Evolutionary conservation across 2,113 vertebrate species (phyloP), one percentile per base, ranked within the genome.

Genomic region (Carollia perspicillata): DNA sequence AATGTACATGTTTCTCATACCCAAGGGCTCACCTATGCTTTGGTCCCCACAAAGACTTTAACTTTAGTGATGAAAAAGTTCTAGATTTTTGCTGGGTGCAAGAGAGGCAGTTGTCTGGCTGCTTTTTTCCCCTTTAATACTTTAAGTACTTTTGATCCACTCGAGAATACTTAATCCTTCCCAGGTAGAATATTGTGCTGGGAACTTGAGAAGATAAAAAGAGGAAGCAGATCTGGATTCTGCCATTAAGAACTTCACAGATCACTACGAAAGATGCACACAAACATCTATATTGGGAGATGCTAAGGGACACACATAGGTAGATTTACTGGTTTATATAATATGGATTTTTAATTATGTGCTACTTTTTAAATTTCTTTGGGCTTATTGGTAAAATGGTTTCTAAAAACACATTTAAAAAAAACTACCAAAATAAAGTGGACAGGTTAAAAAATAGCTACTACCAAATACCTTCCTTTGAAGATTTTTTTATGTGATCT

Each of bases 111-210:
- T 60, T 85, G 8, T 86, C 49, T 83, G 26, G 3, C 80, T 83
- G 13, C 2, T 3, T 28, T 30, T 60, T 58, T 69, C 17, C 0
- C 1, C 1, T 16, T 66, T 47, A 84, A 75, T 69, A 58, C 11
- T 55, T 74, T 17, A 79, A 78, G 6, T 44, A 37, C 23, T 87
- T 77, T 65, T 14, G 3, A 71, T 79, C 18, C 8, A 63, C 75
- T 96, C 63, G 78, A 92, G 49, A 95, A 17, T 93, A 55, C 1
- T 89, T 85, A 89, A 47, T 81, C 47, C 18, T 96, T n/a, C 74
- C n/a, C 69, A 28, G 35, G 18, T 71, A 71, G 68, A 94, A 71
- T n/a, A 81, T 42, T 77, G 23, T 92, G n/a, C 8, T 87, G 66
- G 68, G 23, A 88, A 72, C 28, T 65, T 89, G 51, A 53, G 60